Percentiles rank a stretch among this genome's conserved stretches.
Conservation (phyloP, 2,888 invertebrate genomes). For the Microdon myrmicae region DNA sequence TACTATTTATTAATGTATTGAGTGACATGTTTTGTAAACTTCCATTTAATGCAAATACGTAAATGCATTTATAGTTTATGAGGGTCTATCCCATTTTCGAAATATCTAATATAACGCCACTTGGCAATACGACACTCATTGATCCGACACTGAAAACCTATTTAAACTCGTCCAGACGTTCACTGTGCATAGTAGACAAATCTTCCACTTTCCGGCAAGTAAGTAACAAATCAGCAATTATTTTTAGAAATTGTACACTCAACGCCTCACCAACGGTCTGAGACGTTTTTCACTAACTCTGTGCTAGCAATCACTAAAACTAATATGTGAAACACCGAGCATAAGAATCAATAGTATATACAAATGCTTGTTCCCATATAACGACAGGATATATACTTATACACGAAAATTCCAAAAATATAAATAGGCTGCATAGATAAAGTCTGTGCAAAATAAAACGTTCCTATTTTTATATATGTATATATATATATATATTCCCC, state of each 20-base stretch:
- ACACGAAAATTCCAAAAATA: too few relatives aligned
- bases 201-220: conserved; percentile 29
- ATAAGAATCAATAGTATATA: too few relatives aligned
- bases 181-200: conserved; percentile 26
- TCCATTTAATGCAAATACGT: background rate
- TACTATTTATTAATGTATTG: background rate
- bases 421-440: too few relatives aligned
- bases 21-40: background rate
- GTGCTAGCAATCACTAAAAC: too few relatives aligned
- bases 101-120: conserved; percentile 6
- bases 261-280: too few relatives aligned
- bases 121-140: conserved; percentile 5
- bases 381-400: too few relatives aligned
- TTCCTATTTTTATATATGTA: too few relatives aligned
- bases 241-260: conserved; percentile 50
- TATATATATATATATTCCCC: too few relatives aligned
- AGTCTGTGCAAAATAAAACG: too few relatives aligned
- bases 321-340: too few relatives aligned
- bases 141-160: conserved; percentile 25
- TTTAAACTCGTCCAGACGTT: conserved; percentile 25
- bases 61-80: background rate
- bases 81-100: conserved; percentile 5
- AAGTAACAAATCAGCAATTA: conserved; percentile 51
- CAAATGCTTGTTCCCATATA: too few relatives aligned
- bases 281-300: too few relatives aligned